phyloP scores from a whole-genome alignment of 2,113 vertebrate genomes.

The Antigone vipio region DNA sequence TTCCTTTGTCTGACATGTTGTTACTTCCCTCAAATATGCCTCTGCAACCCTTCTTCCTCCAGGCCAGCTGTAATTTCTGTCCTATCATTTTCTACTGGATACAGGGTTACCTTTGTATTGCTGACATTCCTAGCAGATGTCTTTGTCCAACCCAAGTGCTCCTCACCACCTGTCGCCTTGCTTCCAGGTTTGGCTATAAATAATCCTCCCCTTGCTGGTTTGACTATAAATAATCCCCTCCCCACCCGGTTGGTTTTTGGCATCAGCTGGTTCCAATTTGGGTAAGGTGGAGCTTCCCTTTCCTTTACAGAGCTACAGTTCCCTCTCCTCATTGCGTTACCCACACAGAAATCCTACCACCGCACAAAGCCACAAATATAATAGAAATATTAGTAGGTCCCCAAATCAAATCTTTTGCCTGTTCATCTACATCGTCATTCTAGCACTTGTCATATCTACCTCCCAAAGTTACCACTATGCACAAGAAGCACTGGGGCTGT shows the following conservation, averaged over 20 bases:
- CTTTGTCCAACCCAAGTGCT: conserved; percentile 25
- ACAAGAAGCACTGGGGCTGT: background rate
- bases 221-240: conserved; percentile 50
- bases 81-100: conserved; percentile 29
- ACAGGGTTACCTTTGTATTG: conserved; percentile 13
- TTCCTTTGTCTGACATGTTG: conserved; percentile 15
- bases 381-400: background rate
- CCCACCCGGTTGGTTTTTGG: background rate
- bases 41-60: conserved; percentile 22
- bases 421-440: background rate
- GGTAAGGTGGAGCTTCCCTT: background rate
- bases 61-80: conserved; percentile 46
- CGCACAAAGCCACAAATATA: background rate
- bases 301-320: background rate
- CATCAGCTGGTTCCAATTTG: conserved; percentile 42
- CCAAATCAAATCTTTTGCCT: background rate
- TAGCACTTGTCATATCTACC: background rate
- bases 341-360: background rate
- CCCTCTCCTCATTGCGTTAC: background rate
- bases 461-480: background rate
- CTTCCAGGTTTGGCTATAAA: conserved; percentile 46
- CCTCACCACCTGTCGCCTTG: conserved; percentile 4
- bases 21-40: background rate
- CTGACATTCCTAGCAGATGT: conserved; percentile 35
- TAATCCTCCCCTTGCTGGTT: conserved; percentile 10